phyloP scores from a whole-genome alignment of 2,797 vertebrate genomes.

The Helarctos malayanus region DNA sequence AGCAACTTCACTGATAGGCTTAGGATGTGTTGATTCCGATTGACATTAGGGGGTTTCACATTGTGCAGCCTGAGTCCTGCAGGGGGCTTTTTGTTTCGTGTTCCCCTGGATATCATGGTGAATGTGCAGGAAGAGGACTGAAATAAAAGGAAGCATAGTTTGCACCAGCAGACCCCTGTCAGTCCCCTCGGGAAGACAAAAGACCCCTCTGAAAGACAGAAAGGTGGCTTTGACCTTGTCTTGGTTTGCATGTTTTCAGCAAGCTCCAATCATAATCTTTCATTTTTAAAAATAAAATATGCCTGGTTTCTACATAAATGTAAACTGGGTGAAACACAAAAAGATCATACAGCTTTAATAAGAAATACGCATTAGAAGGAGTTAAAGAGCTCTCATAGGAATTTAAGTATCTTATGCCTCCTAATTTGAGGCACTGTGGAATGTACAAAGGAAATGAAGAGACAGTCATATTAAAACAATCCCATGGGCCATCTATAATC shows the following conservation, averaged over 20 bases:
- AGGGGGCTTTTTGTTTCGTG: slow-evolving; percentile 49
- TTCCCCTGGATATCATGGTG: slow-evolving; percentile 46
- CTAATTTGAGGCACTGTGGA: neutral
- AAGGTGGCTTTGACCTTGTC: slow-evolving; percentile 79
- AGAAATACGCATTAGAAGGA: neutral
- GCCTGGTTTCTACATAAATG: neutral
- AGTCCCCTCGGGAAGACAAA: neutral
- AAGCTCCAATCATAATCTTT: slow-evolving; percentile 70
- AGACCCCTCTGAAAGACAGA: slow-evolving; percentile 7
- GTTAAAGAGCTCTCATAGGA: neutral
- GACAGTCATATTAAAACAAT: neutral
- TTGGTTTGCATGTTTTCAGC: slow-evolving; percentile 68
- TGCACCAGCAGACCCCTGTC: neutral
- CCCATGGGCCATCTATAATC: neutral
- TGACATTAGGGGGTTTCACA: slow-evolving; percentile 56
- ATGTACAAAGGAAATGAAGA: neutral
- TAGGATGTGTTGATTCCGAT: neutral
- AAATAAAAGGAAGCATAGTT: slow-evolving; percentile 25
- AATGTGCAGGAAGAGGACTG: slow-evolving; percentile 60
- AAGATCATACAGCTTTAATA: slow-evolving; percentile 50
- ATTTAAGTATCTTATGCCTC: slow-evolving; percentile 48
- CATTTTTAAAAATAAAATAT: slow-evolving; percentile 54
- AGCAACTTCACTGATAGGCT: slow-evolving; percentile 29
- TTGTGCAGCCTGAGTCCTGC: neutral
- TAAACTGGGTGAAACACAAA: slow-evolving; percentile 50